Evolutionary conservation across 2,113 vertebrate genomes (phyloP).

Genomic region (Pholis gunnellus): DNA sequence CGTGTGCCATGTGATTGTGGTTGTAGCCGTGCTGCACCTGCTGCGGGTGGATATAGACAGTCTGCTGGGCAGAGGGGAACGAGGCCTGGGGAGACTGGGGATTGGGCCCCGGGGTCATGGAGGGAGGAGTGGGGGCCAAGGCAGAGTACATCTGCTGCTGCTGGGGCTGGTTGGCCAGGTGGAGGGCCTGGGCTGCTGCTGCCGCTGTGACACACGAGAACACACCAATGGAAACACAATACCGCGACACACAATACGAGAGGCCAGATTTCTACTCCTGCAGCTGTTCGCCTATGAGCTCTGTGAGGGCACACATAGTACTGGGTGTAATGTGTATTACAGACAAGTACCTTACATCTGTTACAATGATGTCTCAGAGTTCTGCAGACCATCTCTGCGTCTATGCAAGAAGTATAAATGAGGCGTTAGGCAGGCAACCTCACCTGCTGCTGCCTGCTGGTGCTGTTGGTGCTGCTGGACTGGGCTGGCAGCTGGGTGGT

Average conservation of each 20-base stretch:
- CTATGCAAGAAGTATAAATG: not conserved
- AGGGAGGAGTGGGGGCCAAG: conserved; percentile 94
- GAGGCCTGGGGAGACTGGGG: conserved; percentile 97
- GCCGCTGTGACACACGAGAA: conserved; percentile 50
- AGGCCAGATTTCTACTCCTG: not conserved
- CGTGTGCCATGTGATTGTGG: conserved; percentile 95
- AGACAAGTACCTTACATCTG: too few relatives aligned
- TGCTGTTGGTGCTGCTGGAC: conserved; percentile 91
- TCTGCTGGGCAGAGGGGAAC: conserved; percentile 94
- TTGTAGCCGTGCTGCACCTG: conserved; percentile 97
- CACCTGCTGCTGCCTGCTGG: conserved; percentile 87
- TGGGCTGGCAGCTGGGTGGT: conserved; percentile 95
- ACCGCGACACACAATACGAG: not conserved
- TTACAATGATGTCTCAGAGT: too few relatives aligned
- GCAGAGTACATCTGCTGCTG: conserved; percentile 98
- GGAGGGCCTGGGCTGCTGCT: conserved; percentile 89
- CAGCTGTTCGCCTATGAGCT: not conserved
- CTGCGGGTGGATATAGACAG: conserved; percentile 96
- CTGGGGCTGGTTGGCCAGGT: conserved; percentile 90
- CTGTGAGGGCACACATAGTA: not conserved
- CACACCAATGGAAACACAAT: not conserved
- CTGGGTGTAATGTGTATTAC: too few relatives aligned
- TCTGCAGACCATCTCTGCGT: not conserved
- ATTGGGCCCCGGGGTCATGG: conserved; percentile 96
- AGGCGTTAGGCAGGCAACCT: not conserved